Evolutionary conservation across 2,797 vertebrate species (phyloP).

Genomic region (Neopelma chrysocephalum): DNA sequence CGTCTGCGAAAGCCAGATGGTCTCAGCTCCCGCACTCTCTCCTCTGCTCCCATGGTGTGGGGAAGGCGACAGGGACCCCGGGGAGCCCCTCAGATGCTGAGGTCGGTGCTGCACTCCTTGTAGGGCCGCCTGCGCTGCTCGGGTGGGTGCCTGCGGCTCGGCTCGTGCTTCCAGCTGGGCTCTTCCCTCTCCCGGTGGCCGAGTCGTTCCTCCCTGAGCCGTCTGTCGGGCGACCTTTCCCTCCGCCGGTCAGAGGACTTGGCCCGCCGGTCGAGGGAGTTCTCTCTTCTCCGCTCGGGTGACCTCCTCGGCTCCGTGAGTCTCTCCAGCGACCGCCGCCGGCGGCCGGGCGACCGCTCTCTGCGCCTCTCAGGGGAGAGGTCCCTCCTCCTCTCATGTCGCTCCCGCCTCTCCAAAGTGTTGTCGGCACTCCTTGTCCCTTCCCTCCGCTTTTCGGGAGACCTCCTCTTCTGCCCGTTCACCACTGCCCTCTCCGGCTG

Average conservation of each 20-base stretch:
- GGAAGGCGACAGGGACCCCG: constrained; percentile 38
- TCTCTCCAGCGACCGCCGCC: constrained; percentile 88
- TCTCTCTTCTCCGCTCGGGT: constrained; percentile 78
- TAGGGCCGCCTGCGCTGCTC: constrained; percentile 88
- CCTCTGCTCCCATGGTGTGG: constrained; percentile 28
- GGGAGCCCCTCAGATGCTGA: constrained; percentile 90
- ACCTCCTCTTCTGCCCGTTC: constrained; percentile 77
- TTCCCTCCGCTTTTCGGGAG: constrained; percentile 81
- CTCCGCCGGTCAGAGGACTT: constrained; percentile 79
- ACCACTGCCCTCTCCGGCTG: constrained; percentile 81
- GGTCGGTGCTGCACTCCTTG: constrained; percentile 94
- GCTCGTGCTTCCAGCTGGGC: constrained; percentile 73
- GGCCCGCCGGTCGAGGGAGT: constrained; percentile 87
- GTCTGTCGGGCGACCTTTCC: constrained; percentile 83
- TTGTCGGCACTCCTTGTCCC: constrained; percentile 87
- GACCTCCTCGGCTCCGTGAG: constrained; percentile 80
- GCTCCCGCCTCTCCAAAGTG: constrained; percentile 81
- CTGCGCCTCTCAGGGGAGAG: constrained; percentile 82
- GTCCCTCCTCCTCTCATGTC: constrained; percentile 73
- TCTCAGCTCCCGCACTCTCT: constrained; percentile 48
- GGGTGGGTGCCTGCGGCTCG: constrained; percentile 60
- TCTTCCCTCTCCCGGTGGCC: constrained; percentile 82
- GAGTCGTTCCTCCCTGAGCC: constrained; percentile 72
- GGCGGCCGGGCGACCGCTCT: constrained; percentile 72
- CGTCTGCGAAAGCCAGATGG: constrained; percentile 35